Evolutionary conservation across 2,797 vertebrate species (phyloP), one percentile per base, ranked within the genome.

Genomic region (Eremophila alpestris): DNA sequence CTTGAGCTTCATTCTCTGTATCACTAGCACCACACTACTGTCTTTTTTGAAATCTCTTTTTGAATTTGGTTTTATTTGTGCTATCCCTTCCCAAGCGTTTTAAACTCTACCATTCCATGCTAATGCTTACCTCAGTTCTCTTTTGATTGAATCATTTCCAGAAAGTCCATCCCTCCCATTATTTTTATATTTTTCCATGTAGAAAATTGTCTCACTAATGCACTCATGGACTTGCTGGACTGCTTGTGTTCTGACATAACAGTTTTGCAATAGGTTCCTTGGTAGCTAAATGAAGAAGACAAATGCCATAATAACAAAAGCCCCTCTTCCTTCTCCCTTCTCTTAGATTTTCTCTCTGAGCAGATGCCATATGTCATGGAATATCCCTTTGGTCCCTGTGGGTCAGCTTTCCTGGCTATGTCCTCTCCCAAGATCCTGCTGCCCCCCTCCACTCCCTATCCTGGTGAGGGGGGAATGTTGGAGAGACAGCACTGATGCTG

Each of bases 281-380:
- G 1, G 16, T 30, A 52, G 13, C 0, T 93, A 46, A 83, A 30
- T 41, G 32, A 73, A 14, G 34, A 88, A 58, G 34, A 56, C 34
- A 81, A 62, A 65, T 5, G 4, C 41, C 11, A 5, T 38, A 32
- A 27, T 15, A 76, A 52, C 0, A 0, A 76, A 80, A 22, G 21
- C 3, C 2, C 7, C 8, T 30, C 19, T 60, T 38, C 18, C 10
- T 48, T 9, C 29, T 87, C 43, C 6, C 12, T 54, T 46, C 17
- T 36, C 19, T 56, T 62, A 67, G 22, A 24, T 63, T 84, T 76
- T 43, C 15, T 24, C 0, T 34, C 34, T 71, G 59, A 84, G 27
- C 34, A 63, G 43, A 32, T 0, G 0, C 40, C 24, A 29, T 19
- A n/a, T 32, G 27, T 27, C 51, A 54, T 5, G 34, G 20, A 62